Percentiles rank a stretch among this genome's conserved stretches.
These are phyloP conservation scores for Diogma glabrata DNA, from an alignment of 2,888 invertebrate genomes.

Conservation along the genomic window DNA sequence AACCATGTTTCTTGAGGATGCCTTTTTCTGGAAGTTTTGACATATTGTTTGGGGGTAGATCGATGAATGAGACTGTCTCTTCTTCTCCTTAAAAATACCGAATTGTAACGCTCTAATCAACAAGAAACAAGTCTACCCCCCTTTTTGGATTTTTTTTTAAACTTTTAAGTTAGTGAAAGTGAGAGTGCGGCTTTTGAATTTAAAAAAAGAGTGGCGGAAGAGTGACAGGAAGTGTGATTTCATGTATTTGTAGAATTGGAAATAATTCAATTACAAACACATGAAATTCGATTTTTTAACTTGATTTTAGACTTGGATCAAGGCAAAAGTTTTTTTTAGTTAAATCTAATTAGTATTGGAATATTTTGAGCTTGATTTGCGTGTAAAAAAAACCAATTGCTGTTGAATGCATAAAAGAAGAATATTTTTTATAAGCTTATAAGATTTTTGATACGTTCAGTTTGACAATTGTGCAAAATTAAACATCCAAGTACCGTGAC, in stretches of 20 bases:
- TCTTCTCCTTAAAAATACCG: constrained; percentile 49
- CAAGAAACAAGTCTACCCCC: constrained; percentile 9
- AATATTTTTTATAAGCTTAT: no score
- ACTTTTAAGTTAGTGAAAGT: not conserved
- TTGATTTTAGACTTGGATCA: no score
- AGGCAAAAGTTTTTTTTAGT: no score
- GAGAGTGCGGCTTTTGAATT: not conserved
- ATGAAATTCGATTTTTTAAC: not conserved
- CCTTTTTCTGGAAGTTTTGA: constrained; percentile 78
- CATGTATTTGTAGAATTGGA: constrained; percentile 11
- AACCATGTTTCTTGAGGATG: constrained; percentile 76
- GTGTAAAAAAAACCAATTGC: no score
- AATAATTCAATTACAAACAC: not conserved
- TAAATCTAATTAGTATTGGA: no score
- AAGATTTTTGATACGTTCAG: no score
- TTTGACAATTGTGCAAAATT: no score
- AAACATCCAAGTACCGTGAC: no score
- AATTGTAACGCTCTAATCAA: constrained; percentile 12
- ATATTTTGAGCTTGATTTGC: no score
- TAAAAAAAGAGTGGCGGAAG: not conserved
- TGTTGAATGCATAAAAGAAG: no score
- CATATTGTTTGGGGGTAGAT: constrained; percentile 62
- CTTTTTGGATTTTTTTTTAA: constrained; percentile 5
- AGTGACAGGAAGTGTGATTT: constrained; percentile 2
- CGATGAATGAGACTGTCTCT: constrained; percentile 70